A percentile compares a stretch with the other conserved stretches of the same genome.
Conservation (phyloP, 1,140 invertebrate genomes). For the Pteromalus puparum region DNA sequence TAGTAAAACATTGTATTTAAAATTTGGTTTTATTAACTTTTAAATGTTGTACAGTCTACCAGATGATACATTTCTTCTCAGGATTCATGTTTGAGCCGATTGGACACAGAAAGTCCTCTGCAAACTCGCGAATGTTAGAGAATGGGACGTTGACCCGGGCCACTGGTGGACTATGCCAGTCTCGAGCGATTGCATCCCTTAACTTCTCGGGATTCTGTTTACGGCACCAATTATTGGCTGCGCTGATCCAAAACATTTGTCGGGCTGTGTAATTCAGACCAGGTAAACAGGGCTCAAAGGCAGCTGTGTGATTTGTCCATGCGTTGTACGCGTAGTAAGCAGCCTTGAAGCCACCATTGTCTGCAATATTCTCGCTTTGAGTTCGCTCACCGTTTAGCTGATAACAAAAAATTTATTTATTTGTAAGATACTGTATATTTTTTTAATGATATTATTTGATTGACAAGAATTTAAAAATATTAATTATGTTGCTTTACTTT, state of each 20-base stretch:
- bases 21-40: neutral
- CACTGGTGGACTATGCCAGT: slow-evolving; percentile 86
- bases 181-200: slow-evolving; percentile 77
- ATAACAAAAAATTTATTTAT: neutral
- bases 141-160: slow-evolving; percentile 92
- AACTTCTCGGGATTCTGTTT: slow-evolving; percentile 74
- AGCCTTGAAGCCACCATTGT: slow-evolving; percentile 92
- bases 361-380: slow-evolving; percentile 93
- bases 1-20: neutral
- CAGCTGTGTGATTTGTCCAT: slow-evolving; percentile 80
- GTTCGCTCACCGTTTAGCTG: slow-evolving; percentile 91
- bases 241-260: slow-evolving; percentile 88
- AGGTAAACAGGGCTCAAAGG: slow-evolving; percentile 79
- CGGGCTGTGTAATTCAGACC: slow-evolving; percentile 76
- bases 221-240: slow-evolving; percentile 79
- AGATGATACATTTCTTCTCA: slow-evolving; percentile 88
- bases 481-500: slow-evolving; percentile 72
- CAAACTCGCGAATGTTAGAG: slow-evolving; percentile 92
- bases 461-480: neutral
- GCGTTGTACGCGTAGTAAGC: slow-evolving; percentile 88
- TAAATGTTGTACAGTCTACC: slow-evolving; percentile 72
- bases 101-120: slow-evolving; percentile 91
- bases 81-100: slow-evolving; percentile 91
- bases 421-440: neutral
- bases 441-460: neutral